Base-by-base conservation (phyloP, 2,113 vertebrate species). In the Dromas ardeola region DNA sequence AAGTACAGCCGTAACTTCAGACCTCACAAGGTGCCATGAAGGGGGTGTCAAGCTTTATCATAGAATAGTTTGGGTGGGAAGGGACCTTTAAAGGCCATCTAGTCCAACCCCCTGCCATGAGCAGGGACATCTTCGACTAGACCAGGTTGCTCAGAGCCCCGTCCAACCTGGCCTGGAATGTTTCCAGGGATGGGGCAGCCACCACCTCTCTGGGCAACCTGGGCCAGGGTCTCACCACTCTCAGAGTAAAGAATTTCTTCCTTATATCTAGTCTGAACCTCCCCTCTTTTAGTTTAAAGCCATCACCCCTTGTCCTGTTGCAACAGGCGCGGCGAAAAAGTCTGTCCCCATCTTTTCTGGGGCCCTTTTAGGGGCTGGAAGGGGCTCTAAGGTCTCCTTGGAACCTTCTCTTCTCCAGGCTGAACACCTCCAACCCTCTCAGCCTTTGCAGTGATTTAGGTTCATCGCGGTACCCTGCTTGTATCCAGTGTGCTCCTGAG, bases 1-100 rank as follows among this genome's bases (percentile, higher is more conserved):
- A n/a, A 43, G 22, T 19, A 55, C 36, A 77, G 49, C 36, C 0
- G 0, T 74, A n/a, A 63, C 32, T 73, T 86, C 20, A 59, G 40
- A 61, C 26, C 13, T 81, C 20, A 11, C 10, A 22, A 15, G 11
- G 45, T 56, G 13, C 36, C 6, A 0, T 0, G 0, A 47, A 49
- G 8, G 13, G 11, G 4, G 3, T 56, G 16, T 34, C 0, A 2
- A 69, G 43, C 49, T 76, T 47, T 21, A 27, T 47, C 19, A 18
- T 6, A 36, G 73, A 34, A 36, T 16, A 10, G 10, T 36, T 36
- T 77, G 42, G 17, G 18, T 27, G 5, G 55, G 55, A 36, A 76
- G 23, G 42, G 55, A 29, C 34, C 23, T 26, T n/a, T 20, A 25
- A n/a, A 58, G 32, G 4, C 23, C 40, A 27, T 27, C 72, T 4